These are phyloP conservation scores for Periplaneta americana DNA, from an alignment of 1,140 invertebrate species.

Conservation along the genomic window DNA sequence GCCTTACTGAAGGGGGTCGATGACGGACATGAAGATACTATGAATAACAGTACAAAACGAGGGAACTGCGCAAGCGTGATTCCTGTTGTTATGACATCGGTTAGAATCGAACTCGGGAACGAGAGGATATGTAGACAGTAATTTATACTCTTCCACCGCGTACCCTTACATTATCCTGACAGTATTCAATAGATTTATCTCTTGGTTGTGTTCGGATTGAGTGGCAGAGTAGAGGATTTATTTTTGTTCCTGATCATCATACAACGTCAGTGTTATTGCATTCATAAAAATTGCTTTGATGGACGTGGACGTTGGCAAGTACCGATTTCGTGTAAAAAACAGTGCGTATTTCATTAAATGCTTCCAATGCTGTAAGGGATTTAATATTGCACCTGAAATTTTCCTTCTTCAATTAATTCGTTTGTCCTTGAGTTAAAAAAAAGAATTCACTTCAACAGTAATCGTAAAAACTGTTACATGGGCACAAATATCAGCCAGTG, in stretches of 20 bases:
- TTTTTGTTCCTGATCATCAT: not conserved
- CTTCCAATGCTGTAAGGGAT: too few relatives aligned
- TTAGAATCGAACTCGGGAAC: not conserved
- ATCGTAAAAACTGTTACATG: too few relatives aligned
- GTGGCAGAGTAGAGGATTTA: not conserved
- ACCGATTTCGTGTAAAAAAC: not conserved
- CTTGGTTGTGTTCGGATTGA: not conserved
- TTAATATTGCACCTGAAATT: too few relatives aligned
- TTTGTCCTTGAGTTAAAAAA: too few relatives aligned
- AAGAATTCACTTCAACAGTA: too few relatives aligned
- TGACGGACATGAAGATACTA: not conserved
- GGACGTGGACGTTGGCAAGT: not conserved
- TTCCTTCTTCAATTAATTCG: too few relatives aligned
- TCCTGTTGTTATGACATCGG: not conserved
- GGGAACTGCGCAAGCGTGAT: not conserved
- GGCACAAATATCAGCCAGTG: too few relatives aligned
- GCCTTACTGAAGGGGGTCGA: not conserved
- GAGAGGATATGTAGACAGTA: not conserved
- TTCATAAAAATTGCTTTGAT: not conserved
- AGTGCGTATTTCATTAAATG: not conserved
- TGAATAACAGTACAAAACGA: not conserved
- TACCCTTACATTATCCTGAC: not conserved
- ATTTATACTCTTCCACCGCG: not conserved
- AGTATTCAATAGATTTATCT: not conserved
- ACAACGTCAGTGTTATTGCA: not conserved